A percentile compares a stretch with the other conserved stretches of the same genome.
These are phyloP conservation scores for Arenaria interpres DNA, from an alignment of 2,113 vertebrate species.

Conservation along the genomic window DNA sequence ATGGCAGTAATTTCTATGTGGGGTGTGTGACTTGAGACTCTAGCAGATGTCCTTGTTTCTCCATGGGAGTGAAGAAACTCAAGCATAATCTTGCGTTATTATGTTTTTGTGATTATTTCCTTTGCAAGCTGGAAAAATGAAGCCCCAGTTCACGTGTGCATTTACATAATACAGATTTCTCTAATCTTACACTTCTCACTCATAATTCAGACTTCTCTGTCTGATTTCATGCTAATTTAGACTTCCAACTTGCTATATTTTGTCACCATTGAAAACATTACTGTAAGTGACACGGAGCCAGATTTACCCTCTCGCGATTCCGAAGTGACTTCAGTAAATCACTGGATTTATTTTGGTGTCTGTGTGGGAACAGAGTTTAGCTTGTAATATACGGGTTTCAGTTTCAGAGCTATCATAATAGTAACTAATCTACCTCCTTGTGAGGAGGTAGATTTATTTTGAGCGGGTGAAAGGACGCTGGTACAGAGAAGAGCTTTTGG, in stretches of 20 bases:
- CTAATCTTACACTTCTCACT: neutral
- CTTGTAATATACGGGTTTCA: neutral
- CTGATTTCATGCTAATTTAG: neutral
- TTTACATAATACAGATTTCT: neutral
- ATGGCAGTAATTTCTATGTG: neutral
- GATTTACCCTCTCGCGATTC: neutral
- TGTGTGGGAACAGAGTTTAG: neutral
- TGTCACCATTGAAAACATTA: neutral
- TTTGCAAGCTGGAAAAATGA: neutral
- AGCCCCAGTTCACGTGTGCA: neutral
- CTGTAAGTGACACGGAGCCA: neutral
- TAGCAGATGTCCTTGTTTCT: neutral
- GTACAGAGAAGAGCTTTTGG: neutral
- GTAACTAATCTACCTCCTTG: neutral
- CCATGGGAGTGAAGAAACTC: neutral
- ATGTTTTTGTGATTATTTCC: neutral
- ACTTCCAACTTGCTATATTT: neutral
- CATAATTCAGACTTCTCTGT: neutral
- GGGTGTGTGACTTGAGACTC: neutral
- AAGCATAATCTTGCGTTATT: neutral
- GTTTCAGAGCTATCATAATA: slow-evolving; percentile 42
- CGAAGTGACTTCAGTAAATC: slow-evolving; percentile 26
- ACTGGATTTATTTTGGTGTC: slow-evolving; percentile 30
- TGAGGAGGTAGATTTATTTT: slow-evolving; percentile 17
- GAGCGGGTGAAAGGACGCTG: neutral